A percentile compares a stretch with the other conserved stretches of the same genome.
phyloP scores from a whole-genome alignment of 2,113 vertebrate genomes.

The Bathybates hornii region DNA sequence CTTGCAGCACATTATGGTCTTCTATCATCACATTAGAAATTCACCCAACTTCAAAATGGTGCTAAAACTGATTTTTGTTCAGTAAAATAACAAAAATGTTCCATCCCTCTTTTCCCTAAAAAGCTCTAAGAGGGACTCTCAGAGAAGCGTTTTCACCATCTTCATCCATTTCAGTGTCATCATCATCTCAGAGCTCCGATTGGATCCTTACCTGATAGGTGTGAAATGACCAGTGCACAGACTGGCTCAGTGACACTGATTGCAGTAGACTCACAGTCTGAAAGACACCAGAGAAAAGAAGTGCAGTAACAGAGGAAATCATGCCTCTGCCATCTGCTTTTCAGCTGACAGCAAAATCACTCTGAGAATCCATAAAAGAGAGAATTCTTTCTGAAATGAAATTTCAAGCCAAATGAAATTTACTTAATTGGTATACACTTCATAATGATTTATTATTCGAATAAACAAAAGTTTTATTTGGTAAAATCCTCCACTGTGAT shows the following conservation, averaged over 20 bases:
- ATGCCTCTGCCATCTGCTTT: neutral
- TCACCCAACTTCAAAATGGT: neutral
- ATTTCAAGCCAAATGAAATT: neutral
- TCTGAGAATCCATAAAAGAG: neutral
- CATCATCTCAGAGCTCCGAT: slow-evolving; percentile 25
- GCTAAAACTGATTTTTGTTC: neutral
- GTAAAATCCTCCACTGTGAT: neutral
- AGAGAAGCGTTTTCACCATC: slow-evolving; percentile 24
- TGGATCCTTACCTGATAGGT: slow-evolving; percentile 45
- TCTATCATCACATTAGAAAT: neutral
- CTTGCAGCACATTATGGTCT: neutral
- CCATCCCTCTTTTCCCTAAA: neutral
- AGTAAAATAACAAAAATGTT: neutral
- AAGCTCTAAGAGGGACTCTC: neutral
- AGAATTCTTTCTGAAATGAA: neutral
- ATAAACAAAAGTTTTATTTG: neutral
- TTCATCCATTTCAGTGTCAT: slow-evolving; percentile 26
- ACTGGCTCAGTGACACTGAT: slow-evolving; percentile 27
- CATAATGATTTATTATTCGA: rapidly evolving
- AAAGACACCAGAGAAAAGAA: neutral
- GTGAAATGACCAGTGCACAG: slow-evolving; percentile 41
- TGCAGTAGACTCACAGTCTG: slow-evolving; percentile 2
- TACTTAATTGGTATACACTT: neutral
- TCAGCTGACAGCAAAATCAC: neutral
- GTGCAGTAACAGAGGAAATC: neutral